These are phyloP conservation scores for Saguinus imperator DNA, from an alignment of 2,113 vertebrate genomes.

Conservation along the genomic window DNA sequence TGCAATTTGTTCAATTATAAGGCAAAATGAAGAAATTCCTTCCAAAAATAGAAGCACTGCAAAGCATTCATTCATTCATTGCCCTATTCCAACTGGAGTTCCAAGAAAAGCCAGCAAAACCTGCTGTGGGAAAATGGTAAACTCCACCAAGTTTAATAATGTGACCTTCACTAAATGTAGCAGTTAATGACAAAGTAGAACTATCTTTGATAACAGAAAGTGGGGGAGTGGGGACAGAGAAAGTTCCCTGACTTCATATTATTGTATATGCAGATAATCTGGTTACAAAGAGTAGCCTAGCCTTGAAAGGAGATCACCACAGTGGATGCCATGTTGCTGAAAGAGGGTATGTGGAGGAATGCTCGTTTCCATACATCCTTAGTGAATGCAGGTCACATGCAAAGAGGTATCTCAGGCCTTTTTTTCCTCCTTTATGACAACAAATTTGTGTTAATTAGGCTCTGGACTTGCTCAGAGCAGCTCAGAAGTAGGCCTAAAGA, in stretches of 20 bases:
- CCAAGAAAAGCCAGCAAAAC: neutral
- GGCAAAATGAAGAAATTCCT: neutral
- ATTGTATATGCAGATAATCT: neutral
- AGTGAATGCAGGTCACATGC: neutral
- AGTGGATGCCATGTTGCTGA: neutral
- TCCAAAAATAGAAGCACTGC: neutral
- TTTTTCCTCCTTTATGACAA: neutral
- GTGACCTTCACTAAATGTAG: neutral
- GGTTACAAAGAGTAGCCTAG: neutral
- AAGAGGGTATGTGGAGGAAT: neutral
- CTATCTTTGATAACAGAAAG: neutral
- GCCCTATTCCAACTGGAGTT: neutral
- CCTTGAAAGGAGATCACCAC: neutral
- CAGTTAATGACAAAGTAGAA: neutral
- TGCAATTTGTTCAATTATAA: neutral
- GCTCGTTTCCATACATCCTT: neutral
- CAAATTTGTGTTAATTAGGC: neutral
- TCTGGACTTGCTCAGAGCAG: constrained; percentile 30
- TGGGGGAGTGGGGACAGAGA: no score
- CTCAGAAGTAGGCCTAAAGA: neutral
- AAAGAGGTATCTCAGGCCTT: neutral
- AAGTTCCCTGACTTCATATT: neutral
- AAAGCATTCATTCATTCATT: neutral
- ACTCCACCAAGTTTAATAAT: neutral
- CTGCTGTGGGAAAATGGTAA: neutral